These are phyloP conservation scores for Odiellus spinosus DNA, from an alignment of 2,888 invertebrate species.

Conservation along the genomic window DNA sequence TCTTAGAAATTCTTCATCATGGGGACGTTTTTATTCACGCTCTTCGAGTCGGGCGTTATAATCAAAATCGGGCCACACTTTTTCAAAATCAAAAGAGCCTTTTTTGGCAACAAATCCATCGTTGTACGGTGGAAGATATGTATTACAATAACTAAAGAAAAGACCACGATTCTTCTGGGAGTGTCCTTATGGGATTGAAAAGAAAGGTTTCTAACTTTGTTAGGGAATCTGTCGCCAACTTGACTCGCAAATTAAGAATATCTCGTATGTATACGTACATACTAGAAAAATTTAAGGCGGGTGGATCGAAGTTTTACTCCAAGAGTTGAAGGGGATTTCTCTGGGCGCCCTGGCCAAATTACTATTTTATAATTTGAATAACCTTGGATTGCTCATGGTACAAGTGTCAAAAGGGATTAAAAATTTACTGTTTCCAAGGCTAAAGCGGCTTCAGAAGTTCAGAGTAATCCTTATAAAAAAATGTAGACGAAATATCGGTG, in stretches of 20 bases:
- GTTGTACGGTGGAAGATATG: slow-evolving; percentile 57
- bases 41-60: slow-evolving; percentile 78
- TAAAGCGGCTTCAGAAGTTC: no score
- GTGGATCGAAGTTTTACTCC: no score
- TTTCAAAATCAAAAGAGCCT: slow-evolving; percentile 55
- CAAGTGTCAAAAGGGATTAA: no score
- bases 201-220: not conserved
- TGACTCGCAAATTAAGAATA: slow-evolving; percentile 44
- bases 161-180: slow-evolving; percentile 44
- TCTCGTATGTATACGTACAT: slow-evolving; percentile 64
- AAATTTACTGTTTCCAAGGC: no score
- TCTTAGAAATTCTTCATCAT: slow-evolving; percentile 75
- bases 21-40: slow-evolving; percentile 64
- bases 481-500: no score
- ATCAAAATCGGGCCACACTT: slow-evolving; percentile 63
- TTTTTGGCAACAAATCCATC: slow-evolving; percentile 56
- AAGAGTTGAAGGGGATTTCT: no score
- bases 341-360: no score
- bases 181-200: slow-evolving; percentile 12
- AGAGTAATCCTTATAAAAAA: no score
- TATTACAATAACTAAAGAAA: slow-evolving; percentile 80
- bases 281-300: slow-evolving; percentile 46
- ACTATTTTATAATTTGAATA: no score
- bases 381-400: no score
- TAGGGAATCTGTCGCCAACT: slow-evolving; percentile 27